A percentile compares a stretch with the other conserved stretches of the same genome.
These are phyloP conservation scores for Oopsacas minuta DNA, from an alignment of 37 sponge, comb jelly and placozoan genomes.

Conservation along the genomic window DNA sequence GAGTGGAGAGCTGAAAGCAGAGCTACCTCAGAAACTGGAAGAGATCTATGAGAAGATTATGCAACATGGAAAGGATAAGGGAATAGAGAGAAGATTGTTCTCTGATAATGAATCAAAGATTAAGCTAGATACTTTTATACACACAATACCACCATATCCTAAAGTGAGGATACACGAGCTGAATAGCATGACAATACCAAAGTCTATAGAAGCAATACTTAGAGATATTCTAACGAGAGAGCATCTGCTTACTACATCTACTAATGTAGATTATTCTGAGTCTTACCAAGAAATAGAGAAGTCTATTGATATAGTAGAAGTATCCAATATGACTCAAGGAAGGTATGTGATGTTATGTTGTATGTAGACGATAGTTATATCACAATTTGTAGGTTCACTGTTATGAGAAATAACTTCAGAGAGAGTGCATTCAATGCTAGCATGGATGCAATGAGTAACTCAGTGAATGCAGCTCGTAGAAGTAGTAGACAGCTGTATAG, in stretches of 20 bases:
- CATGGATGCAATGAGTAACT: neutral
- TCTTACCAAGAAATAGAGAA: neutral
- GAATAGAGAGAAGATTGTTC: neutral
- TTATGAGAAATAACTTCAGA: neutral
- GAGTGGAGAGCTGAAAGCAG: neutral
- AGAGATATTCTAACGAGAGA: neutral
- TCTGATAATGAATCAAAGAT: neutral
- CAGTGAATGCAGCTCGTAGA: neutral
- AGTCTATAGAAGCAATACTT: neutral
- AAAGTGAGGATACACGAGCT: neutral
- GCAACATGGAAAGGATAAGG: neutral
- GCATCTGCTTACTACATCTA: neutral
- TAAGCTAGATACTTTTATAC: neutral
- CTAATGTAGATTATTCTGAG: neutral
- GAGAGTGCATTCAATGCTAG: neutral
- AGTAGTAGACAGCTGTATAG: neutral
- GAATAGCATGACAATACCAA: conserved; percentile 6
- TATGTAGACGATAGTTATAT: neutral
- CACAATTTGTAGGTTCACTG: neutral
- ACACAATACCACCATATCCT: neutral
- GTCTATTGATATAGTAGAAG: neutral
- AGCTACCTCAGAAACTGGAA: neutral
- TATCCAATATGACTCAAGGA: neutral
- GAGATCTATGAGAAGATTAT: neutral
- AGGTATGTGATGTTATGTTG: neutral